Base-by-base conservation (phyloP, 2,113 vertebrate genomes). In the Sterrhoptilus dennistouni region DNA sequence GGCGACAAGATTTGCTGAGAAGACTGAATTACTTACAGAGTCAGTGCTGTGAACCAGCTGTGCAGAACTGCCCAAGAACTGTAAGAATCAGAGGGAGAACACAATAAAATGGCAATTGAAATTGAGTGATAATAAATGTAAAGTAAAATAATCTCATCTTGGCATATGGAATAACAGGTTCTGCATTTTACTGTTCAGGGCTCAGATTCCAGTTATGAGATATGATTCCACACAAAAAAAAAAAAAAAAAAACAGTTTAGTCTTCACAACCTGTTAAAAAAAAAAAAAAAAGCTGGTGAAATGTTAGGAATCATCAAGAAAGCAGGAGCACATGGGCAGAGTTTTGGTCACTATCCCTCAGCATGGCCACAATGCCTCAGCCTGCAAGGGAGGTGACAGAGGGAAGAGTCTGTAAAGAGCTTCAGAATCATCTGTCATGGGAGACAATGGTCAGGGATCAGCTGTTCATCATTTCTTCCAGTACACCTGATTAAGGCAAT, bases 21-120 rank as follows among this genome's bases (percentile, higher is more conserved):
- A 76, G n/a, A 33, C 66, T 80, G 71, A 90, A 80, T 92, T 86
- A 80, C 45, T 90, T 83, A 79, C 44, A 59, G 49, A 85, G 35
- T 49, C 78, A 60, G 28, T 65, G 61, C 50, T 79, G 59, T 68
- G 87, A 90, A 53, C 49, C 74, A 83, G 4, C 66, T 76, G 29
- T 83, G 94, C 70, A 60, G 65, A 88, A 25, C 45, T 90, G 70
- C 31, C 60, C 50, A 45, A 60, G 50, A 45, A 69, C 63, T 70
- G 31, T 27, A 74, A 36, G 44, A 42, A 27, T 28, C 2, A 1
- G 47, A 47, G 33, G n/a, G 25, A 78, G 16, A 69, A 19, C 15
- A 25, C 54, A 61, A 44, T 56, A 35, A 90, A 76, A 60, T 53
- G 38, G n/a, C 25, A 20, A 40, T n/a, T 76, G 40, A 82, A 64